Evolutionary conservation across 2,113 vertebrate genomes (phyloP).

Genomic region (Python bivittatus): DNA sequence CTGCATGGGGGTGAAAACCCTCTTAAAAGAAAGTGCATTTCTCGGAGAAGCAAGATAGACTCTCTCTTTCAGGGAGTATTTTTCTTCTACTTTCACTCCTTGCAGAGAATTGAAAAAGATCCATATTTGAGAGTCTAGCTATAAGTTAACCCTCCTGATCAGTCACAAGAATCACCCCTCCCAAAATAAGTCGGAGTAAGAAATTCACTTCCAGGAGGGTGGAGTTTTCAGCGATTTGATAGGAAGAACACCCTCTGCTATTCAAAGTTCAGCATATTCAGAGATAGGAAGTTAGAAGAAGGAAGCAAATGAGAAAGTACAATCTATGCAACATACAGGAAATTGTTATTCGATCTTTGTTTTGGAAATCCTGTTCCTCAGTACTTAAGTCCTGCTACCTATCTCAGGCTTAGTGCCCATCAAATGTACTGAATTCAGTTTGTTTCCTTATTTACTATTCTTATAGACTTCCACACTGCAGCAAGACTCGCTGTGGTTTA

Average conservation of each 20-base stretch:
- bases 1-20: background rate
- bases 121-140: background rate
- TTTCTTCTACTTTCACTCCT: background rate
- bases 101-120: too few species aligned
- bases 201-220: background rate
- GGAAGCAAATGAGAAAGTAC: background rate
- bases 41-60: background rate
- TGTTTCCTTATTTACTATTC: background rate
- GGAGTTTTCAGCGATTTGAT: background rate
- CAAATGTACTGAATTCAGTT: background rate
- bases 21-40: background rate
- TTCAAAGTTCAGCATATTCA: background rate
- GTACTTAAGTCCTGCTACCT: background rate
- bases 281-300: background rate
- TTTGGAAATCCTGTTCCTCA: background rate
- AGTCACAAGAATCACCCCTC: background rate
- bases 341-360: background rate
- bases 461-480: background rate
- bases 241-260: background rate
- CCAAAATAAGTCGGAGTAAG: background rate
- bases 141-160: background rate
- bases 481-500: background rate
- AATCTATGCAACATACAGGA: background rate
- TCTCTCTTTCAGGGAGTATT: background rate
- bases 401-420: background rate